Evolutionary conservation across 2,113 vertebrate genomes (phyloP).

Genomic region (Rattus norvegicus): DNA sequence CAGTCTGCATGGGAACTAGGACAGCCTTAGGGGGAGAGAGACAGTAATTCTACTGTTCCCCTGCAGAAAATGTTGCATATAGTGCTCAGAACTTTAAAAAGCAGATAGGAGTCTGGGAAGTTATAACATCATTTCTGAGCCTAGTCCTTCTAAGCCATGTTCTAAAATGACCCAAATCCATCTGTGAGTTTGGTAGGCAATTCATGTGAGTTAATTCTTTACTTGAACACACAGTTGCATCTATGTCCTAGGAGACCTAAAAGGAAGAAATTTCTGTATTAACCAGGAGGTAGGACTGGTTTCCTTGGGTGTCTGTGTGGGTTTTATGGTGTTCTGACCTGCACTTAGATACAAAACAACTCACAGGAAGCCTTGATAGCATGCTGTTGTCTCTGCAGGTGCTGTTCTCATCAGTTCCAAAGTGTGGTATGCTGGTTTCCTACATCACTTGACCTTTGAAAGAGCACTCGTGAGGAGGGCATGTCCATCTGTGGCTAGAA

Average conservation of each 20-base stretch:
- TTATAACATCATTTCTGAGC: accelerated
- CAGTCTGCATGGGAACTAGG: accelerated
- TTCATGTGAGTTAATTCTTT: accelerated
- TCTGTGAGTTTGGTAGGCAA: accelerated
- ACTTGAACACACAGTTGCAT: accelerated
- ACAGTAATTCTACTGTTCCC: accelerated
- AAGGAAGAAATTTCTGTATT: accelerated
- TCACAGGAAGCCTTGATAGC: neutral
- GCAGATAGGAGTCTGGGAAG: accelerated
- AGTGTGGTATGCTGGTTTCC: accelerated
- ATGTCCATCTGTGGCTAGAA: neutral
- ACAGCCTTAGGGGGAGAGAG: accelerated
- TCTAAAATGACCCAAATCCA: neutral
- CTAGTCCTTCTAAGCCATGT: accelerated
- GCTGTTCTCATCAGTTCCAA: accelerated
- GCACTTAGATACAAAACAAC: neutral
- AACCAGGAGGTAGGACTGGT: accelerated
- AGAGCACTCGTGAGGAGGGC: accelerated
- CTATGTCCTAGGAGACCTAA: neutral
- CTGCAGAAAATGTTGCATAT: neutral
- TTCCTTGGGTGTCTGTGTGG: accelerated
- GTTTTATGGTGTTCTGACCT: no score
- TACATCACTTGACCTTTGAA: accelerated
- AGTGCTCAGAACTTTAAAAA: accelerated
- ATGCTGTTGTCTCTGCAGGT: no score